Percentiles rank a stretch among this genome's conserved stretches.
phyloP scores from a whole-genome alignment of 64 coral and sea anemone species.

The Stichodactyla helianthus region DNA sequence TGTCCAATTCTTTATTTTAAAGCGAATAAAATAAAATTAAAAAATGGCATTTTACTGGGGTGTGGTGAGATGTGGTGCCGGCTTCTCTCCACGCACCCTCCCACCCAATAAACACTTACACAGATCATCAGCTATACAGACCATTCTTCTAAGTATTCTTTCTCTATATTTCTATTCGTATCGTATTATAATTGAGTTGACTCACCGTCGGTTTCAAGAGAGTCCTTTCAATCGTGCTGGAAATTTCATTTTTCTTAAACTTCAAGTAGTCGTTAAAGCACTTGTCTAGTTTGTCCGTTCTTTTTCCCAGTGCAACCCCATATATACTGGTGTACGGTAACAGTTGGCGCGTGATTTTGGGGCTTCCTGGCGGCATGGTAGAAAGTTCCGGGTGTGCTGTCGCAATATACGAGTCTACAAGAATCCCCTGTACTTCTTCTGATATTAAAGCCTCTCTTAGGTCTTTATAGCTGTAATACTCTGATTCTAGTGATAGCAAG shows the following conservation, averaged over 20 bases:
- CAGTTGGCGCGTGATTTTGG: not conserved
- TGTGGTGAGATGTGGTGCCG: no score
- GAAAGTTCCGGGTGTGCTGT: slow-evolving; percentile 20
- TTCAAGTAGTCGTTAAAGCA: slow-evolving; percentile 27
- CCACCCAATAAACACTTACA: not conserved
- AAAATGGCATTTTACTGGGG: no score
- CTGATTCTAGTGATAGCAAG: not conserved
- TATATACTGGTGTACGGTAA: slow-evolving; percentile 22
- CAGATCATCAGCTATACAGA: not conserved
- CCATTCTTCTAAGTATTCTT: not conserved
- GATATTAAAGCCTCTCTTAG: slow-evolving; percentile 14
- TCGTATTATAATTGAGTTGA: not conserved
- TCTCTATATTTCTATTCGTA: not conserved
- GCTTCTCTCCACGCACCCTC: not conserved
- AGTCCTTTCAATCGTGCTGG: not conserved
- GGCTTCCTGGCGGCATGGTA: not conserved
- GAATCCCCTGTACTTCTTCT: slow-evolving; percentile 20
- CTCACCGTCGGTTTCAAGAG: not conserved
- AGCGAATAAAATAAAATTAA: no score
- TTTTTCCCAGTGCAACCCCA: slow-evolving; percentile 5
- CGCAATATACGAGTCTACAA: slow-evolving; percentile 24
- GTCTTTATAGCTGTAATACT: slow-evolving; percentile 32
- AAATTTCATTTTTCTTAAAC: not conserved
- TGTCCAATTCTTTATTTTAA: no score
- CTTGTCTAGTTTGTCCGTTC: slow-evolving; percentile 18